Evolutionary conservation across 2,888 invertebrate genomes (phyloP), one percentile per base, ranked within the genome.

Genomic region (Agrotis segetum): DNA sequence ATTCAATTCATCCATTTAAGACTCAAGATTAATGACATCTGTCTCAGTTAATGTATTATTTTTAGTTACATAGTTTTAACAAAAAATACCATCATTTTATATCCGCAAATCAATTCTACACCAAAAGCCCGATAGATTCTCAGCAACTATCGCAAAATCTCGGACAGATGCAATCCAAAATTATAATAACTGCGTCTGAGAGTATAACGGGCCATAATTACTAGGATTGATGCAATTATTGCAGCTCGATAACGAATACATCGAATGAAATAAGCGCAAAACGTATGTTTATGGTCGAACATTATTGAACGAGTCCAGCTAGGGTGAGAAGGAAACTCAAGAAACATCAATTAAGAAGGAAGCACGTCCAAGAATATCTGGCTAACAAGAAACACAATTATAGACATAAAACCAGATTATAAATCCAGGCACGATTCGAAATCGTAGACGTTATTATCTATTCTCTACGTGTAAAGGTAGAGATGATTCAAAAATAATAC

Each of bases 201-300:
- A 71, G 65, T 62, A 72, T 82, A 87, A 85, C 82, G 79, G 87
- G 21, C 69, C 71, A 70, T 88, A 88, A 89, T 88, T 83, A 88
- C 78, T 77, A 74, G 80, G 67, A 88, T 85, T 85, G 83, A 84
- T 87, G 82, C 80, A 84, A 74, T 75, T 87, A 85, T 83, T 77
- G 68, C 67, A 69, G 67, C 65, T 66, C 73, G 81, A 71, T 83
- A 85, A 87, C 78, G 82, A 87, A 88, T 78, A 79, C 78, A 85
- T 84, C 77, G 69, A 73, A 67, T 64, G 71, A 82, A 85, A 85
- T 74, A 76, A 85, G 79, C 77, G 63, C 74, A 75, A 77, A 85
- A 80, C 79, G 81, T 80, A 81, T 68, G 81, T 82, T 77, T 82
- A 71, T 62, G 60, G 74, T 40, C 59, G 60, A 77, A 80, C 69